Evolutionary conservation across 2,797 vertebrate genomes (phyloP).

Genomic region (Myoxocephalus aenaeus): DNA sequence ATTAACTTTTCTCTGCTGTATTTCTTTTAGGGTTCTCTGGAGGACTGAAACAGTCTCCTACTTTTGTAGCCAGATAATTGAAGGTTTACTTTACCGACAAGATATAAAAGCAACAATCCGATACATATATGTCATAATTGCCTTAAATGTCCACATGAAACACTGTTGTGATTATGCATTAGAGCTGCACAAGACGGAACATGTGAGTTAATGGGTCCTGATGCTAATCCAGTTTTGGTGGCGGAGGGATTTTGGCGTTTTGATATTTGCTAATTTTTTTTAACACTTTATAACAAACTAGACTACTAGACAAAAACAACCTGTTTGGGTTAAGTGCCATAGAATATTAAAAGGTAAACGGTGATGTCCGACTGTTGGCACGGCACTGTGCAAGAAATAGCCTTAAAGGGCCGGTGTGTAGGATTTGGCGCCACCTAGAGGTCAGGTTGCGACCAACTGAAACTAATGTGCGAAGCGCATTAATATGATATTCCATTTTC

Average conservation of each 20-base stretch:
- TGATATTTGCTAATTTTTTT: conserved; percentile 30
- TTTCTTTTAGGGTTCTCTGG: background rate
- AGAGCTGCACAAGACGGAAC: conserved; percentile 40
- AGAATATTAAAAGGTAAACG: conserved; percentile 51
- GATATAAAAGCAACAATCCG: conserved; percentile 19
- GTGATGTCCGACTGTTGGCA: conserved; percentile 56
- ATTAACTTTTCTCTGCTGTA: background rate
- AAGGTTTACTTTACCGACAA: conserved; percentile 12
- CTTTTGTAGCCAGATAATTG: conserved; percentile 6
- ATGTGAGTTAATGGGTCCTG: conserved; percentile 38
- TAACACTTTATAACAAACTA: conserved; percentile 28
- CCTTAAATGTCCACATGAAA: conserved; percentile 35
- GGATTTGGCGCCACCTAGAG: background rate
- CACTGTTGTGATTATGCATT: conserved; percentile 1
- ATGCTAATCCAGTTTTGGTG: conserved; percentile 41
- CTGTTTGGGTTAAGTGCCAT: conserved; percentile 42
- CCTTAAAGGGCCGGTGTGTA: background rate
- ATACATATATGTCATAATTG: conserved; percentile 33
- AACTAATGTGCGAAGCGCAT: background rate
- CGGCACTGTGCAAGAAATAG: conserved; percentile 43
- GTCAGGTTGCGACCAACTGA: background rate
- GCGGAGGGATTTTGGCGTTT: conserved; percentile 66
- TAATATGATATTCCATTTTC: background rate
- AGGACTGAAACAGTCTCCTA: conserved; percentile 4
- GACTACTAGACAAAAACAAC: conserved; percentile 30